Evolutionary conservation across 2,888 invertebrate species (phyloP), one percentile per base, ranked within the genome.

Genomic region (Caenorhabditis auriculariae): DNA sequence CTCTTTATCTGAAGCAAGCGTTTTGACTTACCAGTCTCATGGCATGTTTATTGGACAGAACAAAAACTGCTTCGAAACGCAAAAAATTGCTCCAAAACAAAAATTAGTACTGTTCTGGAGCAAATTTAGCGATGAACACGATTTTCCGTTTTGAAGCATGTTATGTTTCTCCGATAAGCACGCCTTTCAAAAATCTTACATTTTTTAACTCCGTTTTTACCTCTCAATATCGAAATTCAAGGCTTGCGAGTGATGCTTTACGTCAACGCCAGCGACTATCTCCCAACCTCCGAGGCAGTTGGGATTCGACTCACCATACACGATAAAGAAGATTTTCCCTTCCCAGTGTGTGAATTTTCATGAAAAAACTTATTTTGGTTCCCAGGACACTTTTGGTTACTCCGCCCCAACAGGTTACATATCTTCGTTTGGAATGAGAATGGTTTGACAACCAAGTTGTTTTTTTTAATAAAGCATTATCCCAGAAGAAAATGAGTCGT

Each of bases 361-460:
- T 51, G n/a, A 7, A 15, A 24, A 12, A 1, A 17, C 17, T 3
- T 54, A n/a, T 4, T 21, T 21, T 28, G 41, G 28, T 12, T 54
- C 55, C 27, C 42, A 68, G 61, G 76, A 76, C 49, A 74, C 76
- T 17, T 76, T 78, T 49, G 76, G 76, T 17, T 78, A 77, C 59
- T 69, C 66, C 28, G 78, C 78, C 15, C 78, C 78, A 2, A 76
- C 76, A 44, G 78, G 78, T 23, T 78, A 69, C 49, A 74, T 78
- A 38, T 77, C 77, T 6, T 78, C 78, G 17, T 78, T 78, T 53
- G 77, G 78, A 39, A 66, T 78, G 62, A 54, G 67, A 39, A 64
- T 66, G 60, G 66, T 64, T 44, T 15, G 29, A 15, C 7, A 39
- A 38, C n/a, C n/a, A 38, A 43, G 23, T 27, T 43, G 17, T 26